A percentile compares a stretch with the other conserved stretches of the same genome.
Evolutionary conservation across 2,113 vertebrate species (phyloP).

Genomic region (Hydrolagus affinis): DNA sequence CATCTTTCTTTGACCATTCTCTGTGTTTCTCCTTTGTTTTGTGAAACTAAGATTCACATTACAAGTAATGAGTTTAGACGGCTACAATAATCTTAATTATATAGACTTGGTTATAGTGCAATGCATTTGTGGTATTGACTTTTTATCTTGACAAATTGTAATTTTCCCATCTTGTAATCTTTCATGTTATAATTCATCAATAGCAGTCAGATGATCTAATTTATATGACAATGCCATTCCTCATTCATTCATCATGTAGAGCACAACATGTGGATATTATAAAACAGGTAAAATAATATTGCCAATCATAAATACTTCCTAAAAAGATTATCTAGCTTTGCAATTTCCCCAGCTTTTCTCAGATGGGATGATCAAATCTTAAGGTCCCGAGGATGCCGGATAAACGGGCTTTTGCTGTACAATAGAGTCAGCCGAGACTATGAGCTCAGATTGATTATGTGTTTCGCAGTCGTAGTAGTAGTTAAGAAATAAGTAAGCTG

Average conservation of each 20-base stretch:
- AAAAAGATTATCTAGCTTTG: background rate
- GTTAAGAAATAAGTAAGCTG: background rate
- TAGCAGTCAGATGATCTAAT: background rate
- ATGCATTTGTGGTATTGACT: too few species aligned
- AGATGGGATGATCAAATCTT: too few species aligned
- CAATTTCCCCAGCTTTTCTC: background rate
- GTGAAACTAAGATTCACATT: background rate
- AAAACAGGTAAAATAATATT: background rate
- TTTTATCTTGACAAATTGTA: background rate
- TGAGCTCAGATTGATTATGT: too few species aligned
- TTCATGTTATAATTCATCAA: background rate
- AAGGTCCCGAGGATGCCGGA: too few species aligned
- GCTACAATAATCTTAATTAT: background rate
- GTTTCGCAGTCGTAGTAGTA: too few species aligned
- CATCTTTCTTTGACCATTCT: background rate
- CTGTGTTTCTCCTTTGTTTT: background rate
- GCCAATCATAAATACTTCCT: too few species aligned
- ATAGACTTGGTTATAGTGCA: background rate
- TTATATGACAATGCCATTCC: background rate
- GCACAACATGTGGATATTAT: background rate
- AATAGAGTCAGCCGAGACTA: too few species aligned
- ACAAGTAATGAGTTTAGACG: background rate
- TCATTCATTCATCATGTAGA: background rate
- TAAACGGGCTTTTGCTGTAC: too few species aligned
- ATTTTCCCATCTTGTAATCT: background rate